Evolutionary conservation across 2,797 vertebrate genomes (phyloP).

Genomic region (Petrocephalus schoutedeni): DNA sequence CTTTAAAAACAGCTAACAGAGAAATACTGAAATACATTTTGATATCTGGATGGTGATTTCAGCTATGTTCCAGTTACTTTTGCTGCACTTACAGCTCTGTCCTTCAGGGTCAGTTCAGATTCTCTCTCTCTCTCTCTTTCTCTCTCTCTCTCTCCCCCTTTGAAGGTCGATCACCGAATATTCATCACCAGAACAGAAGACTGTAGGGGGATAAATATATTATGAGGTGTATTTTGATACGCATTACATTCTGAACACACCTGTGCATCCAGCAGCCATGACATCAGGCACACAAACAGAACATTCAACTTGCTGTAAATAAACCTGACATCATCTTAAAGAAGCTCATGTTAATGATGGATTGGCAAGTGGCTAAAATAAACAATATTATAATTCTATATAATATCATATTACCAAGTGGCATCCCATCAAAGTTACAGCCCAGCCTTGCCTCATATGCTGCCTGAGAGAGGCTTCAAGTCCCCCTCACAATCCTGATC

Average conservation of each 20-base stretch:
- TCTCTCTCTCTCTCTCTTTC: not conserved
- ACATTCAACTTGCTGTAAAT: not conserved
- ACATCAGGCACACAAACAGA: not conserved
- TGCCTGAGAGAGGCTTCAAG: not conserved
- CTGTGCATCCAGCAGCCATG: slow-evolving; percentile 21
- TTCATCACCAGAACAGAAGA: slow-evolving; percentile 12
- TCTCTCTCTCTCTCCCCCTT: not conserved
- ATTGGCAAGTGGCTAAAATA: not conserved
- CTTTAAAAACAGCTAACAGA: not conserved
- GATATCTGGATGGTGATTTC: not conserved
- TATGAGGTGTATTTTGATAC: slow-evolving; percentile 46
- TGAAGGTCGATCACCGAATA: not conserved
- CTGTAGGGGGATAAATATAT: slow-evolving; percentile 40
- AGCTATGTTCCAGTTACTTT: not conserved
- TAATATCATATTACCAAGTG: not conserved
- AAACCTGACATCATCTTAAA: not conserved
- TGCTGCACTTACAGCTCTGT: not conserved
- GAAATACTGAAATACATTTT: not conserved
- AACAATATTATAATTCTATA: not conserved
- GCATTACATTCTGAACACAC: slow-evolving; percentile 35
- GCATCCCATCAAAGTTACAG: not conserved
- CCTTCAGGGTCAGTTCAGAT: not conserved
- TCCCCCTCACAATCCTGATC: not conserved
- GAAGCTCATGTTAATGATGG: not conserved
- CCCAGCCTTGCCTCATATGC: not conserved